Evolutionary conservation across 1,140 invertebrate genomes (phyloP).

Genomic region (Lepidostoma basale): DNA sequence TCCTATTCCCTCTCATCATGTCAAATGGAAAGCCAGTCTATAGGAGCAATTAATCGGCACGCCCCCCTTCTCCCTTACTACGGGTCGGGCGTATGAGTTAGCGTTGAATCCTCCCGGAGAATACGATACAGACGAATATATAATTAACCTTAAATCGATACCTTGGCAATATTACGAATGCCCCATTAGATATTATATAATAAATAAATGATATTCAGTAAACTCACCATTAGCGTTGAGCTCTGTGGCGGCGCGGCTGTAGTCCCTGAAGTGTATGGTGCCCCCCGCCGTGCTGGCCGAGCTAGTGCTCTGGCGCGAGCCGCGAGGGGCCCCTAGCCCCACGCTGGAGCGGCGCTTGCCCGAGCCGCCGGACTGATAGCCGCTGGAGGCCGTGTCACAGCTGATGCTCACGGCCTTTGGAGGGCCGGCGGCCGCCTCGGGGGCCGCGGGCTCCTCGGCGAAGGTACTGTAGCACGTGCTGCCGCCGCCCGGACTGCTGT

Average conservation of each 20-base stretch:
- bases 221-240: slow-evolving; percentile 58
- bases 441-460: slow-evolving; percentile 59
- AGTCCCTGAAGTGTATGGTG: slow-evolving; percentile 48
- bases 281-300: slow-evolving; percentile 51
- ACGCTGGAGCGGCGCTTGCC: slow-evolving; percentile 53
- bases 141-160: too few species aligned
- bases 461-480: slow-evolving; percentile 69
- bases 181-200: too few species aligned
- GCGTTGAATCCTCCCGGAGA: too few species aligned
- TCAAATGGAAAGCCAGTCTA: too few species aligned
- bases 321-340: slow-evolving; percentile 49
- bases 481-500: slow-evolving; percentile 62
- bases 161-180: too few species aligned
- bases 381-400: slow-evolving; percentile 58
- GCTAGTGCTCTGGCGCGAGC: slow-evolving; percentile 57
- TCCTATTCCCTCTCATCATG: too few species aligned
- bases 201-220: too few species aligned
- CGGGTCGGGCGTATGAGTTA: too few species aligned
- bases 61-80: too few species aligned
- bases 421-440: slow-evolving; percentile 57
- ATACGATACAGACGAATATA: too few species aligned
- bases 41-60: too few species aligned
- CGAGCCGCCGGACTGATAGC: slow-evolving; percentile 56
- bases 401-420: slow-evolving; percentile 58
- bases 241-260: slow-evolving; percentile 57